phyloP scores from a whole-genome alignment of 2,888 invertebrate genomes.

The Escarpia spicata region DNA sequence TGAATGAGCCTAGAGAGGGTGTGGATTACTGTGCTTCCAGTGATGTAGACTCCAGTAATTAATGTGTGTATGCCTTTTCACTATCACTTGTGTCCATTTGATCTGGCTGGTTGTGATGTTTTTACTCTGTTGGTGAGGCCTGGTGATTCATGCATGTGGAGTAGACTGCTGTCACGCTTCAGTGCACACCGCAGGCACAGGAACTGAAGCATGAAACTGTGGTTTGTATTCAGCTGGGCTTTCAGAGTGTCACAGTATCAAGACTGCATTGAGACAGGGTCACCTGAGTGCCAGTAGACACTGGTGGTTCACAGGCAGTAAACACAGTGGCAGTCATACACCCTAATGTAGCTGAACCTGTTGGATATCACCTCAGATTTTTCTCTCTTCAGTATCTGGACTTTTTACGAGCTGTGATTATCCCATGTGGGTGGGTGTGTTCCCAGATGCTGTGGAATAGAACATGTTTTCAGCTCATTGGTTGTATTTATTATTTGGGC shows the following conservation, averaged over 20 bases:
- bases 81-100: too few relatives aligned
- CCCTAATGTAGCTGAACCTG: background rate
- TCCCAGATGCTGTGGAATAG: background rate
- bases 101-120: too few relatives aligned
- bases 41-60: background rate
- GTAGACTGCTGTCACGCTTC: background rate
- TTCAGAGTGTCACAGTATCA: slow-evolving; percentile 10
- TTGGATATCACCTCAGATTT: background rate
- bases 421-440: background rate
- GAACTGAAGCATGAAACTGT: background rate
- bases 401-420: background rate
- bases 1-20: background rate
- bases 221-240: background rate
- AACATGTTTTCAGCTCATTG: background rate
- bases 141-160: background rate
- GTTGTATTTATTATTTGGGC: too few relatives aligned
- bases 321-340: background rate
- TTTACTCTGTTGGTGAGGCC: background rate
- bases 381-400: background rate
- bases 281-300: background rate
- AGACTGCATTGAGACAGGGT: background rate
- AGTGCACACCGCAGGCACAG: background rate
- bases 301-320: background rate
- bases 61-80: background rate
- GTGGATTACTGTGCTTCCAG: background rate